phyloP scores from a whole-genome alignment of 2,113 vertebrate species.

The Coptodon rendalli region DNA sequence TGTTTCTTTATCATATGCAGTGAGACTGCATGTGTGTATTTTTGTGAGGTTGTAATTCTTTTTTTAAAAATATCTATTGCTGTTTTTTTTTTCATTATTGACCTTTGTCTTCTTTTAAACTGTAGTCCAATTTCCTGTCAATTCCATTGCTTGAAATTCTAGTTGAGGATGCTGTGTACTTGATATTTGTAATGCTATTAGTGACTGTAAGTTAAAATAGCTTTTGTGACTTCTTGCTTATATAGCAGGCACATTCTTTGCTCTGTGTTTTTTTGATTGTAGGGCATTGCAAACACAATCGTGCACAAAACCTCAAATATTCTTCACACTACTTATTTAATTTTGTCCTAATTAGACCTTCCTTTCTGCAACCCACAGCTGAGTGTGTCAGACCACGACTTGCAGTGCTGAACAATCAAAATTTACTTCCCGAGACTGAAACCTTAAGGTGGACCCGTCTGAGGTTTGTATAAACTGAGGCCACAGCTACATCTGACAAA shows the following conservation, averaged over 20 bases:
- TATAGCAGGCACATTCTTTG: neutral
- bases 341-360: neutral
- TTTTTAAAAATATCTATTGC: neutral
- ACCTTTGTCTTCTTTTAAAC: neutral
- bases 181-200: neutral
- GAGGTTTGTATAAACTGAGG: neutral
- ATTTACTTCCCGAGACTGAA: neutral
- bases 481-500: neutral
- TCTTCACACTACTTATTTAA: neutral
- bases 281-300: neutral
- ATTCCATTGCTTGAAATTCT: neutral
- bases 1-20: neutral
- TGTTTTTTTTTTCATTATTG: neutral
- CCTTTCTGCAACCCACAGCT: neutral
- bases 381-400: neutral
- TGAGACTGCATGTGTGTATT: neutral
- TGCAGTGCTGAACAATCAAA: neutral
- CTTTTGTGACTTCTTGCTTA: neutral
- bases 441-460: neutral
- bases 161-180: neutral
- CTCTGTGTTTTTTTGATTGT: neutral
- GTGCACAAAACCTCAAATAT: neutral
- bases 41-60: neutral
- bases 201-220: neutral
- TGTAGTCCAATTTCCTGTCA: neutral